A percentile compares a stretch with the other conserved stretches of the same genome.
These are phyloP conservation scores for Corynorhinus townsendii DNA, from an alignment of 2,113 vertebrate species.

Conservation along the genomic window DNA sequence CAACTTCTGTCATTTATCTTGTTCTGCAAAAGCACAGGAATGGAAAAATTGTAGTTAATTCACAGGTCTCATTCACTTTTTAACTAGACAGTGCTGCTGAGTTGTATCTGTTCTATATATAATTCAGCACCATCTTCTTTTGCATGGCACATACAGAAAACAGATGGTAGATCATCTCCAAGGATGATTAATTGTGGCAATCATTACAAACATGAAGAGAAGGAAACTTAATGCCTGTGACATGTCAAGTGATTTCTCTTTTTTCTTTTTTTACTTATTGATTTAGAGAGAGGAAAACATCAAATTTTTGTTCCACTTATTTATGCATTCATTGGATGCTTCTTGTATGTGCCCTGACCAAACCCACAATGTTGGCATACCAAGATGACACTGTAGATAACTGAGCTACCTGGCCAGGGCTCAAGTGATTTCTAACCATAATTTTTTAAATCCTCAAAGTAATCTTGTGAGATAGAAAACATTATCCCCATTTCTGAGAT, in stretches of 20 bases:
- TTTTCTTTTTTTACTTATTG: neutral
- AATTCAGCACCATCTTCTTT: neutral
- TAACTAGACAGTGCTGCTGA: neutral
- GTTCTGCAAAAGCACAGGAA: neutral
- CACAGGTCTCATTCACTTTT: neutral
- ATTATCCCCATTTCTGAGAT: neutral
- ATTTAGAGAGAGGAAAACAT: neutral
- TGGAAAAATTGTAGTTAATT: neutral
- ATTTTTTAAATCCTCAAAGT: neutral
- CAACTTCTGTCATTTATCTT: neutral
- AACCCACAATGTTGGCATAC: neutral
- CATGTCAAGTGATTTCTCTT: neutral
- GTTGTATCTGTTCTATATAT: neutral
- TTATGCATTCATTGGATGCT: neutral
- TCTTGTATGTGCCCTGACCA: neutral
- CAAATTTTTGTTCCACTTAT: neutral
- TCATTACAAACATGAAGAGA: neutral
- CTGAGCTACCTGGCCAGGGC: neutral
- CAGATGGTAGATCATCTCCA: neutral
- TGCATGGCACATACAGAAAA: neutral
- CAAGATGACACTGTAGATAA: neutral
- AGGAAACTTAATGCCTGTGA: neutral
- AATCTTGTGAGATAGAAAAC: neutral
- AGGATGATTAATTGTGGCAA: neutral
- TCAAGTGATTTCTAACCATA: neutral